Base-by-base conservation (phyloP, 2,888 invertebrate species). In the Melanophora roralis region DNA sequence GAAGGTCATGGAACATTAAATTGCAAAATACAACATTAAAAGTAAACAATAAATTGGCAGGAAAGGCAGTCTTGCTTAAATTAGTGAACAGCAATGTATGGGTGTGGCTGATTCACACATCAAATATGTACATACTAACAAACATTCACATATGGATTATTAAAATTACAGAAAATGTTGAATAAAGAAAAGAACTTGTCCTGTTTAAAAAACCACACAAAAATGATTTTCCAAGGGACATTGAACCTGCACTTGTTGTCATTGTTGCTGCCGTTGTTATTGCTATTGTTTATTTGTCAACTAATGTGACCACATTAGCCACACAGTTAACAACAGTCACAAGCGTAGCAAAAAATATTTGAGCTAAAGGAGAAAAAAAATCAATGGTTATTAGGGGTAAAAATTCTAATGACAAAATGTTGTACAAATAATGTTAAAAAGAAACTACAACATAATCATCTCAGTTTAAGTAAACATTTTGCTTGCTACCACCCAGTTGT, bases 231-330 rank as follows among this genome's bases (percentile, higher is more conserved):
- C n/a, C 49, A 69, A 72, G 80, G 68, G 68, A 80, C 80, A 80
- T 80, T 80, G 80, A 80, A 80, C 80, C 68, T 76, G 72, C 45
- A 49, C 49, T 34, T 55, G 14, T 27, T 27, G 43, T 43, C 38
- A 14, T 8, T 1, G 34, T 64, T 45, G 19, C 34, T 53, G 27
- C 34, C 9, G 23, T 47, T 23, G 47, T 53, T 34, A 27, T 16
- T 55, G 32, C 23, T 45, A 14, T 51, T 76, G 64, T 74, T 79
- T 53, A 68, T 74, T 69, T 79, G 62, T 73, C 76, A 80, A 59
- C 72, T 80, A 80, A 80, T 76, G 80, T 80, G 80, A 53, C 59
- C 80, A 80, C 76, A 80, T 80, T 80, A 76, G 80, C 80, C 76
- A 68, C 68, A 80, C 64, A 76, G 62, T 80, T 76, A 72, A 68